A percentile compares a stretch with the other conserved stretches of the same genome.
phyloP scores from a whole-genome alignment of 1,140 invertebrate genomes.

The Drosophila pseudoobscura region DNA sequence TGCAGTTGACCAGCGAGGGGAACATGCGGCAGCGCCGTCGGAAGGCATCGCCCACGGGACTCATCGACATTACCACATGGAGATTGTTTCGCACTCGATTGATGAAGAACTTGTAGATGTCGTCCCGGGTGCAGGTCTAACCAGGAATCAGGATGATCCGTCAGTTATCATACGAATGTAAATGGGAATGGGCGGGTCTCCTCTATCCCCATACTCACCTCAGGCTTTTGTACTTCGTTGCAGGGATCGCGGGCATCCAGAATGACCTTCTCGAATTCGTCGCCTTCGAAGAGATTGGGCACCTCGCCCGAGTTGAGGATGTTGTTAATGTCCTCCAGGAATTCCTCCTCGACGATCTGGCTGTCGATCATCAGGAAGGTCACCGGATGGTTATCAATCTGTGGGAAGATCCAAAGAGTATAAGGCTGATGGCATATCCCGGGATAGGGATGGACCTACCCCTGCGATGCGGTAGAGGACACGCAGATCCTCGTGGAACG shows the following conservation, averaged over 20 bases:
- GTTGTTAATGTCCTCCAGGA: conserved; percentile 96
- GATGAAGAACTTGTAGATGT: conserved; percentile 92
- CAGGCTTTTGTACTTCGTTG: conserved; percentile 86
- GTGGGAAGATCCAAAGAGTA: not conserved
- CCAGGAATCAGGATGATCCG: not conserved
- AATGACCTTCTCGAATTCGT: conserved; percentile 93
- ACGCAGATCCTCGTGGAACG: conserved; percentile 91
- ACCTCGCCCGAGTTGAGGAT: conserved; percentile 94
- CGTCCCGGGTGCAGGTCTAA: conserved; percentile 88
- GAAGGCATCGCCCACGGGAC: conserved; percentile 93
- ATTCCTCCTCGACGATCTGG: conserved; percentile 95
- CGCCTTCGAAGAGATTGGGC: conserved; percentile 93
- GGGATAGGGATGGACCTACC: conserved; percentile 42
- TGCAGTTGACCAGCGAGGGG: conserved; percentile 96
- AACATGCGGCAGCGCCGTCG: conserved; percentile 92
- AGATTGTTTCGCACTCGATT: conserved; percentile 91
- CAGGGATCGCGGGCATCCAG: conserved; percentile 88
- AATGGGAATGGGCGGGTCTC: no score
- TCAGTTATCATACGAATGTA: not conserved
- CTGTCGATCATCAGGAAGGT: conserved; percentile 95
- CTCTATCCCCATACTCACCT: conserved; percentile 71
- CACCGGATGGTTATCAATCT: conserved; percentile 89
- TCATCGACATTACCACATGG: conserved; percentile 94
- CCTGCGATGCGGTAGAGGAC: conserved; percentile 89
- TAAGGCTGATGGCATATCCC: no score